Evolutionary conservation across 2,888 invertebrate genomes (phyloP), one percentile per base, ranked within the genome.

Genomic region (Operophtera brumata): DNA sequence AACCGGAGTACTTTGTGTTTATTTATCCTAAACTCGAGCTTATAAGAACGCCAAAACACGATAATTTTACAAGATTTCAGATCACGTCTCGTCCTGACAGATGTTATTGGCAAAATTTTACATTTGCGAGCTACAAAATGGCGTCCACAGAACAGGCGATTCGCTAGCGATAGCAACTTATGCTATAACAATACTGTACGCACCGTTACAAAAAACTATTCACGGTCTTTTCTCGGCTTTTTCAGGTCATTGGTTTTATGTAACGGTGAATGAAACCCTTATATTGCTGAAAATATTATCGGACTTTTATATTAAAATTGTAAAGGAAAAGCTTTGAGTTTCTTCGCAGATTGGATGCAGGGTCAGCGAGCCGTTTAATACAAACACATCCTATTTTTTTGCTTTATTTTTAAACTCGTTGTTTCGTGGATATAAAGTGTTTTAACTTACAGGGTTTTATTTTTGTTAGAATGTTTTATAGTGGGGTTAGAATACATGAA

Each of bases 181-280:
- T 20, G 20, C 11, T 11, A n/a, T 6, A n/a, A n/a, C n/a, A n/a
- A n/a, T n/a, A n/a, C n/a, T n/a, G n/a, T n/a, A n/a, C n/a, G 34
- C 20, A 20, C 20, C 46, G 46, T 46, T 50, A 65, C 2, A 20
- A 64, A 70, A 74, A 72, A 71, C 75, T 73, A 73, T 73, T 66
- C 67, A 62, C 57, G 53, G 35, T 49, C 61, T 69, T 62, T 59
- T 56, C 64, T 49, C 50, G 65, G 64, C 59, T 62, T 76, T 74
- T 79, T 66, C 75, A 71, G 79, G 74, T 75, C 80, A 80, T 78
- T 70, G 77, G 68, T 69, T 78, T 62, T 59, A 59, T 69, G 73
- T 71, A 69, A 71, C 65, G 65, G 56, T 47, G 9, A 57, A 62
- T 35, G 61, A 57, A 62, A 59, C 65, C 60, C 63, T 68, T 69